Evolutionary conservation across 2,888 invertebrate genomes (phyloP), one percentile per base, ranked within the genome.

Genomic region (Cremastinae sp.): DNA sequence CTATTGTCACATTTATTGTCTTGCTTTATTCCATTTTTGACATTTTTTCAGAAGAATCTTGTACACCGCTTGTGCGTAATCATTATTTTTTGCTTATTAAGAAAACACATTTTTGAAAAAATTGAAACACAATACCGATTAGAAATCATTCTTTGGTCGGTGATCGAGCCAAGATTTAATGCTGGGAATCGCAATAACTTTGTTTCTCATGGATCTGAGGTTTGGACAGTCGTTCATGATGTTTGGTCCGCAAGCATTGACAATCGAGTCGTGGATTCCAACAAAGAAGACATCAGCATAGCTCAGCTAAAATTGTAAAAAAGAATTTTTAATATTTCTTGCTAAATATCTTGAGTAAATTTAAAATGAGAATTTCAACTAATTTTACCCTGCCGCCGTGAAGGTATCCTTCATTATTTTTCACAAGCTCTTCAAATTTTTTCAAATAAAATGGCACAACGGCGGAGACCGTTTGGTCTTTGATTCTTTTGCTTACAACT

Each of bases 251-350:
- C 82, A 82, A 10, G 80, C 84, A 12, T 78, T 83, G 18, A 62
- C 81, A 10, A 85, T 36, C 9, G 85, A 81, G 72, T 82, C 85
- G 62, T 83, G 79, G 61, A 86, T 84, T 0, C 84, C 86, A 8
- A 82, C 83, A 68, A 88, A 86, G 62, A 84, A 88, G 2, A 88
- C 77, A 71, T 89, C 88, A 0, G 84, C 88, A 75, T 88, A 88
- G 28, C 84, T 85, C 34, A 88, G 64, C 88, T 88, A 56, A 73
- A n/a, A 77, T n/a, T n/a, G n/a, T n/a, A n/a, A n/a, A n/a, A n/a
- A n/a, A n/a, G n/a, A n/a, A n/a, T n/a, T n/a, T n/a, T n/a, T n/a
- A n/a, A n/a, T n/a, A n/a, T n/a, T n/a, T n/a, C n/a, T n/a, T n/a
- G n/a, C n/a, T n/a, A n/a, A n/a, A n/a, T n/a, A 38, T 10, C 0